Evolutionary conservation across 2,888 invertebrate genomes (phyloP), one percentile per base, ranked within the genome.

Genomic region (Acrobasis suavella): DNA sequence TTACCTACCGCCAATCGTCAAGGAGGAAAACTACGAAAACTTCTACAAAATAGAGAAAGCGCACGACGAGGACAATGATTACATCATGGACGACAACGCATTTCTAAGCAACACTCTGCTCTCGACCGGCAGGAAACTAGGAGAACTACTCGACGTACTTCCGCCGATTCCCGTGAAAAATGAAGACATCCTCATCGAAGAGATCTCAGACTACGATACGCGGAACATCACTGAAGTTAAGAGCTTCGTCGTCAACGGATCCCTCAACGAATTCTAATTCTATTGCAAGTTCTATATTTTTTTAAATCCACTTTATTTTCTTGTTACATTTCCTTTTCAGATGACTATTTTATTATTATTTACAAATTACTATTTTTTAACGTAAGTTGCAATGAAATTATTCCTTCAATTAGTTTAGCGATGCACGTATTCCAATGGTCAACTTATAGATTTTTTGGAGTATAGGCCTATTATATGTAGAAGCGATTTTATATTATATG

Each of bases 151-250:
- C 0, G 88, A 90, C 49, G 70, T 83, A 0, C 76, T 87, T 49
- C 89, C 90, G 0, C 88, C 87, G 0, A 75, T 89, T 8, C 89
- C 90, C 1, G 91, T 89, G 10, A 86, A 86, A 42, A 91, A 80
- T 50, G 90, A 91, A 63, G 89, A 91, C 60, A 80, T 91, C 8
- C 75, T 91, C 8, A 77, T 86, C 0, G 92, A 91, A 64, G 90
- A 90, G 71, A 84, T 92, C 15, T 82, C 86, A 1, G 90, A 90
- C 65, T 86, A 88, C 63, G 89, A 89, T 63, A 74, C 81, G 1
- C 82, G 86, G 50, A 89, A 91, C 64, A 78, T 76, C 10, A 86
- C 88, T 0, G 91, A 88, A 67, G 80, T 92, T 0, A 88, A 89
- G 67, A 91, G 81, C 68, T 91, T 91, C 70, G 82, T 91, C 60